Conservation (phyloP, 2,888 invertebrate species). For the Xanthorhoe spadicearia region DNA sequence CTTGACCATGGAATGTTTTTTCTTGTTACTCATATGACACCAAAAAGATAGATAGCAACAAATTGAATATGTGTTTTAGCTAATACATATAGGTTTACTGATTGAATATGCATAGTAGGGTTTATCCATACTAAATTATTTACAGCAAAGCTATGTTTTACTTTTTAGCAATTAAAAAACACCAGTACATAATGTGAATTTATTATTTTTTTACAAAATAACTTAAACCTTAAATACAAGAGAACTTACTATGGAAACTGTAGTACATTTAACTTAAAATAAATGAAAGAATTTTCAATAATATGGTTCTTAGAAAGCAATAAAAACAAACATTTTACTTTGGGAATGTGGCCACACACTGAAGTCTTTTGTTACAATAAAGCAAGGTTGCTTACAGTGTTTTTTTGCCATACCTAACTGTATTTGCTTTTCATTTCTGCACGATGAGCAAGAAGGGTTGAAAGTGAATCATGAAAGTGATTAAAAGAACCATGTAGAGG, state of each 20-base stretch:
- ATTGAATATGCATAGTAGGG: too few relatives aligned
- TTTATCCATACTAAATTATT: too few relatives aligned
- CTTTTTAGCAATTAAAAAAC: background rate
- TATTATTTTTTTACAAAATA: constrained; percentile 12
- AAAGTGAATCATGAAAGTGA: background rate
- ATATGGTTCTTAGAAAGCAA: background rate
- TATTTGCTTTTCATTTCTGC: background rate
- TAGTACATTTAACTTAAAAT: background rate
- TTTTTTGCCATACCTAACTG: background rate
- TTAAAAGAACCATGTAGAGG: constrained; percentile 2
- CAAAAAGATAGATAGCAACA: too few relatives aligned
- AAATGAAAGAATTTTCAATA: constrained; percentile 12
- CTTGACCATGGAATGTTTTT: too few relatives aligned
- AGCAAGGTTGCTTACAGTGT: too few relatives aligned
- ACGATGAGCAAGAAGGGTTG: background rate
- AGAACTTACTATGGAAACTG: background rate
- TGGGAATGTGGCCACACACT: too few relatives aligned
- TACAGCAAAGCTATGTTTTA: too few relatives aligned
- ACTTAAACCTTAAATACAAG: constrained; percentile 3
- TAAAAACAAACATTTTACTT: too few relatives aligned
- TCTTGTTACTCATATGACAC: too few relatives aligned
- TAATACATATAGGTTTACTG: too few relatives aligned
- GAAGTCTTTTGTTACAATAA: too few relatives aligned
- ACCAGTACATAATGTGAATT: background rate
- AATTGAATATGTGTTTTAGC: too few relatives aligned